Conservation (phyloP, 2,888 invertebrate genomes). For the Andrena bicolor region DNA sequence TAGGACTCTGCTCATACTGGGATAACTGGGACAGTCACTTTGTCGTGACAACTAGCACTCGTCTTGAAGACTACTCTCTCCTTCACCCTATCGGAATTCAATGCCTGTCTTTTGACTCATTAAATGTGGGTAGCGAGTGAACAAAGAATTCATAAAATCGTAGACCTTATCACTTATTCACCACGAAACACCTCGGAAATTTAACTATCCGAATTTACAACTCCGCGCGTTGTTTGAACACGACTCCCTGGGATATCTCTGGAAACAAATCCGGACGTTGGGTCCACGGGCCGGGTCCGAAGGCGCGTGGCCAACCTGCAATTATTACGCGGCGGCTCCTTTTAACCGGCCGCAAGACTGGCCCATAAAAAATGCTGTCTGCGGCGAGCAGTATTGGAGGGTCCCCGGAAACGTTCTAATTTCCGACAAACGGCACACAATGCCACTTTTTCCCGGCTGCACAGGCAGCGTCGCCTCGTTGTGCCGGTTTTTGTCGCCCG, state of each 20-base stretch:
- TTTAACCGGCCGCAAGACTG: slow-evolving; percentile 19
- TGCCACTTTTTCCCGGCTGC: slow-evolving; percentile 52
- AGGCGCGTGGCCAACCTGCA: slow-evolving; percentile 63
- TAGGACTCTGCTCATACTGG: not conserved
- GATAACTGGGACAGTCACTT: no score
- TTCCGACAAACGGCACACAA: slow-evolving; percentile 69
- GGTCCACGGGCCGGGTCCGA: not conserved
- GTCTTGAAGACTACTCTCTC: no score
- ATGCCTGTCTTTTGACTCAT: no score
- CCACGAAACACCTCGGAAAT: no score
- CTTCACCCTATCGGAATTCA: no score
- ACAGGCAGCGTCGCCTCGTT: slow-evolving; percentile 46
- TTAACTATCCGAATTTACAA: not conserved
- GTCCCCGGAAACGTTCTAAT: slow-evolving; percentile 72
- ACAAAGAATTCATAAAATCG: no score
- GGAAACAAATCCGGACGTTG: slow-evolving; percentile 10
- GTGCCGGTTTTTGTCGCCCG: slow-evolving; percentile 68
- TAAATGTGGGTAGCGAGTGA: no score
- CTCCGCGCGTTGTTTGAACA: not conserved
- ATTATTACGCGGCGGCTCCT: slow-evolving; percentile 61
- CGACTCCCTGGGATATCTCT: not conserved
- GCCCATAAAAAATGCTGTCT: slow-evolving; percentile 59
- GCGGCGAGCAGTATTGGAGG: slow-evolving; percentile 41
- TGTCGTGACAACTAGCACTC: no score
- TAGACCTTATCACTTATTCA: no score